phyloP scores from a whole-genome alignment of 2,113 vertebrate species.

The Hydrochoerus hydrochaeris region DNA sequence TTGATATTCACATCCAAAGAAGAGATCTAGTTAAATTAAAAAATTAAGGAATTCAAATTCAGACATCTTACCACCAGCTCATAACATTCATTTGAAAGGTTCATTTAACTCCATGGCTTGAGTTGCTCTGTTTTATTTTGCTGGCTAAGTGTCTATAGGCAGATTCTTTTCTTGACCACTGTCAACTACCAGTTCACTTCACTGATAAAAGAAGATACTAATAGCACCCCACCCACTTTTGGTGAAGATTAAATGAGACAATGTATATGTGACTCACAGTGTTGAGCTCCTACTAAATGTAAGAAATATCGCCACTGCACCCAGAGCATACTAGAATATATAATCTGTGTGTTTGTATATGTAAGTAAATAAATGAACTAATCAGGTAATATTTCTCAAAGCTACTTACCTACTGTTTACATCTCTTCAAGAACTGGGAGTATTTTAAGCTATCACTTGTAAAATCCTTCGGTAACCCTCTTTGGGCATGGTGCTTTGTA shows the following conservation, averaged over 20 bases:
- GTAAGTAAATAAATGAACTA: neutral
- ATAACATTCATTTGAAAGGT: neutral
- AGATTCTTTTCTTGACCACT: constrained; percentile 31
- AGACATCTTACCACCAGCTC: neutral
- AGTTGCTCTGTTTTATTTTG: neutral
- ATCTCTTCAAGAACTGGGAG: neutral
- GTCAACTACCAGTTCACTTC: neutral
- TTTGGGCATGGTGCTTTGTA: neutral
- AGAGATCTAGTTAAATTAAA: neutral
- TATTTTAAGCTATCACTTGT: constrained; percentile 32
- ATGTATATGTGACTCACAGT: neutral
- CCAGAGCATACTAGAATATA: neutral
- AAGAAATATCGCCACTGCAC: neutral
- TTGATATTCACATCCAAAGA: neutral
- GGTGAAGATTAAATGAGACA: constrained; percentile 36
- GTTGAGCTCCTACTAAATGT: neutral
- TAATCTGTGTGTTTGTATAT: neutral
- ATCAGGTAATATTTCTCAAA: constrained; percentile 1
- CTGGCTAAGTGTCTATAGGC: neutral
- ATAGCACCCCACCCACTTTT: neutral
- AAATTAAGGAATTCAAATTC: neutral
- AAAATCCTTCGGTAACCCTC: neutral
- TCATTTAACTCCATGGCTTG: neutral
- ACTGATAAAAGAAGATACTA: constrained; percentile 27
- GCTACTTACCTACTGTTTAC: neutral